Conservation (phyloP, 1,140 invertebrate species). For the Drosophila repleta region DNA sequence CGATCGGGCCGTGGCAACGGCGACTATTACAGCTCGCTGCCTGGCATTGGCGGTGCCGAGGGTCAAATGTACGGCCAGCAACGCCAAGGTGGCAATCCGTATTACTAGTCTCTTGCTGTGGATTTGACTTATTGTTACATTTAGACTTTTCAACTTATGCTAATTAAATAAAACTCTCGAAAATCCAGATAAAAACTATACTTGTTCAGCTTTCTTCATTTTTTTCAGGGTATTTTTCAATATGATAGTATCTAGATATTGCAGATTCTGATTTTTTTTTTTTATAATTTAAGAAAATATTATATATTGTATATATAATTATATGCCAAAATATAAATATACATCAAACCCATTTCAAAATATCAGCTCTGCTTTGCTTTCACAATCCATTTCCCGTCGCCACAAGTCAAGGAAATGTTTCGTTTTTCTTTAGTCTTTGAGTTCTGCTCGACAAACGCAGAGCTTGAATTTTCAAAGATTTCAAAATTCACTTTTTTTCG, state of each 20-base stretch:
- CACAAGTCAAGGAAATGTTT: neutral
- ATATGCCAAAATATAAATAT: too few relatives aligned
- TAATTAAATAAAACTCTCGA: too few relatives aligned
- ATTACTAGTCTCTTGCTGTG: constrained; percentile 28
- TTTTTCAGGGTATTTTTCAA: too few relatives aligned
- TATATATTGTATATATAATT: too few relatives aligned
- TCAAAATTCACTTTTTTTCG: neutral
- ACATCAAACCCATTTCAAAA: neutral
- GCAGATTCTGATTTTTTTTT: too few relatives aligned
- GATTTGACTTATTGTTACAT: neutral
- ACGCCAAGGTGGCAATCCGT: constrained; percentile 24
- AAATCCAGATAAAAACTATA: too few relatives aligned
- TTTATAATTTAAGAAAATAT: too few relatives aligned
- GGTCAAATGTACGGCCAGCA: constrained; percentile 45
- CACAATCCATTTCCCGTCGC: neutral
- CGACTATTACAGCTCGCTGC: constrained; percentile 61
- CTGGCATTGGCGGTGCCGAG: constrained; percentile 57
- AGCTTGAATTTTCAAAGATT: neutral
- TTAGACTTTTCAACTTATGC: too few relatives aligned
- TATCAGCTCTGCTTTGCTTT: neutral
- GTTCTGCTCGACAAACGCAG: neutral
- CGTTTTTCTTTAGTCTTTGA: neutral
- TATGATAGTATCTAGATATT: too few relatives aligned
- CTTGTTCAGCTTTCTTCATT: too few relatives aligned
- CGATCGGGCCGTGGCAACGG: constrained; percentile 51